Conservation (phyloP, 2,888 invertebrate genomes). For the Dusona sp. region DNA sequence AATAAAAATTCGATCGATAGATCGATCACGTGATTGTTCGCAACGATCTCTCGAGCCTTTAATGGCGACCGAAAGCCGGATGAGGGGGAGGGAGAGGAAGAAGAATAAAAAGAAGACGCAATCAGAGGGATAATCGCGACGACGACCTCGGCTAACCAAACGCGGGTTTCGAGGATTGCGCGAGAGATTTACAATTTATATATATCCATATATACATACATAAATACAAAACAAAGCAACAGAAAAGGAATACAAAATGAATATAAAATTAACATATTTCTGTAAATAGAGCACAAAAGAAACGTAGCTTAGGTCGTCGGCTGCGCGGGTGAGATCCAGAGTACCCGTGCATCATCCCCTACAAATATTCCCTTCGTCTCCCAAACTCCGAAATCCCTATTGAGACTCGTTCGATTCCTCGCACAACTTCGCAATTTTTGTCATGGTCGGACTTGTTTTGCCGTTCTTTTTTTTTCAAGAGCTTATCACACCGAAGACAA, state of each 20-base stretch:
- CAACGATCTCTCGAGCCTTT: conserved; percentile 50
- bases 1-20: conserved; percentile 20
- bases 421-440: conserved; percentile 31
- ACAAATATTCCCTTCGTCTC: not conserved
- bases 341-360: conserved; percentile 39
- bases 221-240: conserved; percentile 58
- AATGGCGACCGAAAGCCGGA: conserved; percentile 43
- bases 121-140: conserved; percentile 69
- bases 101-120: conserved; percentile 54
- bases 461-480: conserved; percentile 15
- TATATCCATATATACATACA: not conserved
- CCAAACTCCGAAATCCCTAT: not conserved
- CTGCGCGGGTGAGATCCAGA: conserved; percentile 67
- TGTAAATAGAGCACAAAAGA: conserved; percentile 81
- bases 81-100: not conserved
- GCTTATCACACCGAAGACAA: conserved; percentile 41
- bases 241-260: conserved; percentile 55
- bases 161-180: conserved; percentile 66
- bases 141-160: conserved; percentile 69
- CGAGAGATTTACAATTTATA: conserved; percentile 37
- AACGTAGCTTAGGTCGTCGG: conserved; percentile 75
- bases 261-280: conserved; percentile 72
- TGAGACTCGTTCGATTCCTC: conserved; percentile 49
- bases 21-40: conserved; percentile 13
- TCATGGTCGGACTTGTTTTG: conserved; percentile 34